Conservation (phyloP, 1,140 invertebrate species). For the Coenobita brevimanus region DNA sequence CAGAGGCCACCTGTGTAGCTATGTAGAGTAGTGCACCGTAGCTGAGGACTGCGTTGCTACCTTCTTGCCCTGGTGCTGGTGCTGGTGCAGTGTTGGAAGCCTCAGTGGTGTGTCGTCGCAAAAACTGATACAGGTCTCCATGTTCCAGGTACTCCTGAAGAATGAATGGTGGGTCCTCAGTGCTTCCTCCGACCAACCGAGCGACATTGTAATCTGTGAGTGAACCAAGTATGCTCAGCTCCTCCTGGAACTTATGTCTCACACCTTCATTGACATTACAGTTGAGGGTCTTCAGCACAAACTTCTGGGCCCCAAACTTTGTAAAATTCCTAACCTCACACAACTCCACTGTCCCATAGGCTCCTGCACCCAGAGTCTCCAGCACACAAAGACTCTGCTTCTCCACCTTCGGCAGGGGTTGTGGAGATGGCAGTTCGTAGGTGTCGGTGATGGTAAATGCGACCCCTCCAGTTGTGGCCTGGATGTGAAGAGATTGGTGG, state of each 20-base stretch:
- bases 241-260: background rate
- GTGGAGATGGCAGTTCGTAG: too few relatives aligned
- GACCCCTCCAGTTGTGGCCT: too few relatives aligned
- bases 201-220: slow-evolving; percentile 86
- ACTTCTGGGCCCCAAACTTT: too few relatives aligned
- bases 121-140: slow-evolving; percentile 84
- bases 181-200: slow-evolving; percentile 87
- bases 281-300: too few relatives aligned
- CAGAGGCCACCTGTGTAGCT: slow-evolving; percentile 70
- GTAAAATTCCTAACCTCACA: too few relatives aligned
- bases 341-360: too few relatives aligned
- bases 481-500: too few relatives aligned
- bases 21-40: slow-evolving; percentile 70
- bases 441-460: too few relatives aligned
- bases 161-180: slow-evolving; percentile 81
- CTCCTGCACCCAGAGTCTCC: too few relatives aligned
- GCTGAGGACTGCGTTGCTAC: background rate
- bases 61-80: background rate
- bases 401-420: too few relatives aligned
- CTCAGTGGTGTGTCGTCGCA: slow-evolving; percentile 62
- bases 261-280: too few relatives aligned
- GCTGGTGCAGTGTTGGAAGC: slow-evolving; percentile 55
- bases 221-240: background rate
- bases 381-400: too few relatives aligned
- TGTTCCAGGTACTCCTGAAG: slow-evolving; percentile 81